Base-by-base conservation (phyloP, 2,888 invertebrate genomes). In the Trissolcus japonicus region DNA sequence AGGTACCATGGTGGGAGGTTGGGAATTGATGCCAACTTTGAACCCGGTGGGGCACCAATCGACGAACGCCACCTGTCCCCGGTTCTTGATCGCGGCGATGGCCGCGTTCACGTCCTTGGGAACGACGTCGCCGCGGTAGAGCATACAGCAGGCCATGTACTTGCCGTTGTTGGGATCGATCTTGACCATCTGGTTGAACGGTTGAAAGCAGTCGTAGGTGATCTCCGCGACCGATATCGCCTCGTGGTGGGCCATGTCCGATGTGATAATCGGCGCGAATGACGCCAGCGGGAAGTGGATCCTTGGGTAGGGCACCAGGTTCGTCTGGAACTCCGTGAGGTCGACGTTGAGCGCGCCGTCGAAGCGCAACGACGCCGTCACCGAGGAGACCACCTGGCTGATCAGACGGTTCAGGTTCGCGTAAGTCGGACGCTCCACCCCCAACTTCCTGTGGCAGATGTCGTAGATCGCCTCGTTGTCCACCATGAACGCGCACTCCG, bases 381-480 rank as follows among this genome's bases (percentile, higher is more conserved):
- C 92, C 61, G 91, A 90, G 2, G 85, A 91, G 0, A 89, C 93
- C 48, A 93, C 92, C 85, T 93, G 92, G 48, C 92, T 95, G 80
- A 96, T 95, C 35, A 97, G 91, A 65, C 96, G 91, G 88, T 97
- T 97, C 75, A 97, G 90, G 88, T 96, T 96, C 50, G 94, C 93
- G 87, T 96, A 96, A 2, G 95, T 93, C 0, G 96, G 96, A 51
- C 96, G 91, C 84, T 94, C 94, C 77, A 97, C 95, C 81, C 94
- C 94, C 59, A 98, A 91, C 83, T 95, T 95, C 77, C 94, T 92
- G 71, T 95, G 92, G 89, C 97, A 97, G 83, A 98, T 97, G 85
- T 97, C 96, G 88, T 97, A 96, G 84, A 97, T 94, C n/a, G 98
- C 97, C 87, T 98, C 97, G 84, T 98, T 98, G 91, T 98, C 98